phyloP scores from a whole-genome alignment of 2,888 invertebrate species.

The Drosophila stalkeri region DNA sequence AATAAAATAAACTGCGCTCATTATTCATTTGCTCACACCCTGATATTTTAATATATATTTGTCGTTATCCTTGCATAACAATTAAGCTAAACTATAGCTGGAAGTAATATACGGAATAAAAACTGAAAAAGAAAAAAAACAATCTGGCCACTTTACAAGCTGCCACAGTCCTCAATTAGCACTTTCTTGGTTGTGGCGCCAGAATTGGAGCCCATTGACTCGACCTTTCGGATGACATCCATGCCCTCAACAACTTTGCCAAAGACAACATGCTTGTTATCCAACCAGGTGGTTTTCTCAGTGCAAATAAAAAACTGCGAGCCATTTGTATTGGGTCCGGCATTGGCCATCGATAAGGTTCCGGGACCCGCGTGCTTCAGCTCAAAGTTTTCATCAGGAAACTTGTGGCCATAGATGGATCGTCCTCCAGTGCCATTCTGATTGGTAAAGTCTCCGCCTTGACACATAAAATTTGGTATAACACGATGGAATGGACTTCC shows the following conservation, averaged over 20 bases:
- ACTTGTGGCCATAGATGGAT: slow-evolving; percentile 98
- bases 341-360: slow-evolving; percentile 97
- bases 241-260: slow-evolving; percentile 94
- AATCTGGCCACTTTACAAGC: slow-evolving; percentile 83
- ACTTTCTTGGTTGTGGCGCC: slow-evolving; percentile 93
- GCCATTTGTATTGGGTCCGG: slow-evolving; percentile 97
- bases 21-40: background rate
- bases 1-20: background rate
- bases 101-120: background rate
- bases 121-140: background rate
- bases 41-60: background rate
- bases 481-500: slow-evolving; percentile 96
- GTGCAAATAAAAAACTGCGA: slow-evolving; percentile 98
- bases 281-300: slow-evolving; percentile 93
- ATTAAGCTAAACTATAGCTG: background rate
- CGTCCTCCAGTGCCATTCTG: slow-evolving; percentile 98
- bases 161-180: slow-evolving; percentile 92
- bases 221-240: slow-evolving; percentile 95
- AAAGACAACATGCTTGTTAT: slow-evolving; percentile 90
- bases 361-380: slow-evolving; percentile 97
- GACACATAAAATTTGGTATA: slow-evolving; percentile 98
- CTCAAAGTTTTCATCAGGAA: slow-evolving; percentile 97
- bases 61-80: background rate
- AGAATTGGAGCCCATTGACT: slow-evolving; percentile 91
- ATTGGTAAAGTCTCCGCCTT: slow-evolving; percentile 97